Percentiles rank a stretch among this genome's conserved stretches.
phyloP scores from a whole-genome alignment of 2,888 invertebrate genomes.

The Lasioglossum oenotherae region DNA sequence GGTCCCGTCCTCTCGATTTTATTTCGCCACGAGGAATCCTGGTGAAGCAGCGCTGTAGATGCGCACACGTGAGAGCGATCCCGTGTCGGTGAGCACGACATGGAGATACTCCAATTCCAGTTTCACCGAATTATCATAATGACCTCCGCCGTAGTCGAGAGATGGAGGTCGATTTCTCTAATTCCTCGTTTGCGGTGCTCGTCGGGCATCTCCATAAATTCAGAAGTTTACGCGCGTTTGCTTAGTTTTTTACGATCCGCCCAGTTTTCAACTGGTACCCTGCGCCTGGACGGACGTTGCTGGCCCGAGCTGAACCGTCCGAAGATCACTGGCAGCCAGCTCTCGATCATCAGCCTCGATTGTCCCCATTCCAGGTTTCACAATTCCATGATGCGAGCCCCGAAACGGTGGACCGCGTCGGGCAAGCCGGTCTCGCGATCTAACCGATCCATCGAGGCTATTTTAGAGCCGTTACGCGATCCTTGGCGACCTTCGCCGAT shows the following conservation, averaged over 20 bases:
- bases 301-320: constrained; percentile 18
- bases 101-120: constrained; percentile 76
- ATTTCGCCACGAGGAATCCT: constrained; percentile 25
- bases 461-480: constrained; percentile 44
- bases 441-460: constrained; percentile 14
- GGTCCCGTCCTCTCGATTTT: constrained; percentile 22
- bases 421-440: not conserved
- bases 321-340: constrained; percentile 43
- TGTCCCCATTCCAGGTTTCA: constrained; percentile 57
- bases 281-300: not conserved
- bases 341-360: constrained; percentile 50
- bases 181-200: constrained; percentile 73
- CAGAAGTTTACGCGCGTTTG: constrained; percentile 75
- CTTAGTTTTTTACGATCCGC: constrained; percentile 76
- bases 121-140: constrained; percentile 77
- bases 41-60: not conserved
- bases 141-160: constrained; percentile 63
- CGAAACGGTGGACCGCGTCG: constrained; percentile 16
- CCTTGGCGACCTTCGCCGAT: constrained; percentile 32
- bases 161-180: constrained; percentile 80
- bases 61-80: not conserved
- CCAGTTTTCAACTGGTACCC: constrained; percentile 61
- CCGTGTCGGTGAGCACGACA: constrained; percentile 41
- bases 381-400: constrained; percentile 21
- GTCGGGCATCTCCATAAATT: constrained; percentile 77